Base-by-base conservation (phyloP, 2,888 invertebrate species). In the Callinectes sapidus region DNA sequence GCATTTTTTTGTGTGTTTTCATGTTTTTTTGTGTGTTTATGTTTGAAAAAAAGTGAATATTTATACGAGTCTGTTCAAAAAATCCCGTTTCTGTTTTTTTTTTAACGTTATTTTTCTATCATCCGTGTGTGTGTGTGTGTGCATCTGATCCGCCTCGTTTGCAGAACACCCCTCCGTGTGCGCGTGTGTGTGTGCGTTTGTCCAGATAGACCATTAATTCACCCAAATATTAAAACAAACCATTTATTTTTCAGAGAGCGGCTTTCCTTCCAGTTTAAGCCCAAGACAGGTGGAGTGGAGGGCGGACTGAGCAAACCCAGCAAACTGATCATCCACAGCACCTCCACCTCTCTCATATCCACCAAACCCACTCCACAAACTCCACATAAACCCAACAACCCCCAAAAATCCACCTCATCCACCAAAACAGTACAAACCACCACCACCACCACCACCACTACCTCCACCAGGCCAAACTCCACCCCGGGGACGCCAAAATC, bases 221-320 rank as follows among this genome's bases (percentile, higher is more conserved):
- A n/a, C n/a, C n/a, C n/a, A n/a, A n/a, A n/a, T n/a, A n/a, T n/a
- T n/a, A n/a, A n/a, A n/a, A n/a, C n/a, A n/a, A n/a, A n/a, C n/a
- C n/a, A 39, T 39, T 39, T 39, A 39, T 39, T 39, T 39, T 39
- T 39, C 93, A 94, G 94, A 88, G 94, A 94, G 42, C 92, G 89
- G 91, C 94, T 94, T 18, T 92, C 94, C 23, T 94, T 94, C 71
- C 92, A 91, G 14, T 6, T 94, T 35, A 94, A 94, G 92, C 5
- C 39, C 39, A 39, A 77, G 61, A 39, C 39, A 39, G 39, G 39
- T 5, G 28, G 23, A 71, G 71, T 39, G 87, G 85, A 89, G 42
- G 71, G 90, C 39, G 91, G 87, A 42, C 28, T 39, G 35, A 87
- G 23, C 39, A 93, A 91, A n/a, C 93, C 93, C 16, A 93, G 87